Base-by-base conservation (phyloP, 2,797 vertebrate species). In the Argentina silus region DNA sequence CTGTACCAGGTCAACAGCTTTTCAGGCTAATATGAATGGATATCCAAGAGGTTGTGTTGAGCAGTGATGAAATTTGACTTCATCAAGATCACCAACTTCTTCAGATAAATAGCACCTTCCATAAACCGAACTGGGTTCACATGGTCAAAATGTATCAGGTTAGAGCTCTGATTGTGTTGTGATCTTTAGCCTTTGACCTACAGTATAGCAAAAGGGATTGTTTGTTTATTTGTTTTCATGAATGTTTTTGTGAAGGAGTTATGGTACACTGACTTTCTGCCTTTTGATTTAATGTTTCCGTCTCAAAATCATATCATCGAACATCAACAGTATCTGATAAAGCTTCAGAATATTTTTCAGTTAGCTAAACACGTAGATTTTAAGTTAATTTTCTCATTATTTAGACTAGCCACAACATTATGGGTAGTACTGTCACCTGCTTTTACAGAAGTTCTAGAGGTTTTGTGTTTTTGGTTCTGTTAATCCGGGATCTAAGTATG, bases 401-500 rank as follows among this genome's bases (percentile, higher is more conserved):
- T 23, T 65, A 72, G 51, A 69, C 7, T 61, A 50, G 65, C 50
- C 68, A 67, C 70, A 77, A 76, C 77, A 69, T 83, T 80, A 76
- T 14, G 64, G 74, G 75, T 44, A 44, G 55, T 60, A 68, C 23
- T 61, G 17, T 3, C 10, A 11, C 15, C 17, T 61, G 23, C 11
- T 61, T 66, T 66, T 47, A 62, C 23, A 14, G 27, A 36, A 53
- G 44, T 66, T 50, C 63, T 66, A 21, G 17, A n/a, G 11, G 7
- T 44, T 36, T 36, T 23, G 17, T 19, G 23, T 43, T 63, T 66
- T 14, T 72, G 51, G 75, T 70, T 61, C 55, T 71, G 50, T 83
- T 51, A 65, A 79, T 74, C 69, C 62, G 62, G 71, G 60, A 84
- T 71, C 70, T 43, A 43, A 6, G 80, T 76, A 72, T 79, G 78